Base-by-base conservation (phyloP, 2,797 vertebrate species). In the Garrulus glandarius region DNA sequence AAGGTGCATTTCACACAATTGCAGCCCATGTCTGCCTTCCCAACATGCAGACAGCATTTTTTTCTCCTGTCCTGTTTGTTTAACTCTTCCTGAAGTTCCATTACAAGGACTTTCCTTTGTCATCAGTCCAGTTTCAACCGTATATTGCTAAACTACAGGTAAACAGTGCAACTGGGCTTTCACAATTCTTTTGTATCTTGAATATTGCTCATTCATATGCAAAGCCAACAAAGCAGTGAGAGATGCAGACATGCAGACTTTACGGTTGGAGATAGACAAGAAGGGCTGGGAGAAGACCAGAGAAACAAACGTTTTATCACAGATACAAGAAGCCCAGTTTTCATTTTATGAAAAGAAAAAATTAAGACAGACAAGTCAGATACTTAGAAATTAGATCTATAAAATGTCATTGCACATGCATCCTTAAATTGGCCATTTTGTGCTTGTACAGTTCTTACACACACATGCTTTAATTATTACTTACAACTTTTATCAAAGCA, bases 41-140 rank as follows among this genome's bases (percentile, higher is more conserved):
- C n/a, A 57, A 41, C 15, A 2, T 0, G 1, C 27, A 55, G 70
- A 21, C 0, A 1, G 15, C 27, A 34, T 41, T 14, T 26, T 7
- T n/a, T 88, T 36, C 53, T 67, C 21, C 61, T 29, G 15, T 52
- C 30, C 36, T 8, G 59, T 60, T 57, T 70, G 47, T 64, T 88
- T 86, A 20, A 68, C 60, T 93, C 41, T 71, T 77, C 27, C 46
- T 50, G n/a, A 59, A 74, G 36, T 59, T 84, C 36, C 29, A 32
- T 44, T 41, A 36, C 67, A 34, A 71, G 27, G 55, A 32, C 18
- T 6, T 67, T 43, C 18, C 65, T 61, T 70, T 84, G 50, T 74
- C 70, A 52, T 59, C 21, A 29, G 65, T n/a, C 67, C 41, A 64
- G 23, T 65, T 90, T 70, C 61, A 65, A 20, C 0, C 0, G 6